These are phyloP conservation scores for Diploptera punctata DNA, from an alignment of 2,888 invertebrate species.

Conservation along the genomic window DNA sequence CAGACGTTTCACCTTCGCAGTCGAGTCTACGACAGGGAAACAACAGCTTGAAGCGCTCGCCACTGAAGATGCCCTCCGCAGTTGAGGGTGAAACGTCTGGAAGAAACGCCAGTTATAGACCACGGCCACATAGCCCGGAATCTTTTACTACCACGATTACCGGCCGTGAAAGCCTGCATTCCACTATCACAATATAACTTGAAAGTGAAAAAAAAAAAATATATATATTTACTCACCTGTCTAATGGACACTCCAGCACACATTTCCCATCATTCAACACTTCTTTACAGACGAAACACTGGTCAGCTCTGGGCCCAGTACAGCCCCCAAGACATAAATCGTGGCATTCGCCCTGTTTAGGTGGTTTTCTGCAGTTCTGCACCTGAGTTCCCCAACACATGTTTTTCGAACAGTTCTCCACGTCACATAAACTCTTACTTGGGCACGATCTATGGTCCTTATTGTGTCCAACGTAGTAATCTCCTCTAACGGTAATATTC, in stretches of 20 bases:
- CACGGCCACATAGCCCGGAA: too few relatives aligned
- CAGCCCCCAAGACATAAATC: constrained; percentile 84
- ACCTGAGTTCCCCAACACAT: constrained; percentile 30
- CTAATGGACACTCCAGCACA: constrained; percentile 66
- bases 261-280: constrained; percentile 63
- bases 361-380: background rate
- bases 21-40: too few relatives aligned
- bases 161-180: too few relatives aligned
- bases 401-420: constrained; percentile 21
- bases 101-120: too few relatives aligned
- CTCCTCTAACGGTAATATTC: constrained; percentile 64
- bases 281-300: constrained; percentile 72
- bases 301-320: constrained; percentile 54
- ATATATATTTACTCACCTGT: constrained; percentile 63
- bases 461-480: constrained; percentile 52
- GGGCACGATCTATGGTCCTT: constrained; percentile 62
- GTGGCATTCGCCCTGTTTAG: constrained; percentile 63
- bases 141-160: too few relatives aligned
- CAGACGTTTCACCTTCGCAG: too few relatives aligned
- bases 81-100: too few relatives aligned
- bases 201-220: too few relatives aligned
- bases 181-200: too few relatives aligned
- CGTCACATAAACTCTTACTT: background rate
- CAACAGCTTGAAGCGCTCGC: too few relatives aligned
- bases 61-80: too few relatives aligned